A percentile compares a stretch with the other conserved stretches of the same genome.
Conservation (phyloP, 2,888 invertebrate genomes). For the Oxycera nigricornis region DNA sequence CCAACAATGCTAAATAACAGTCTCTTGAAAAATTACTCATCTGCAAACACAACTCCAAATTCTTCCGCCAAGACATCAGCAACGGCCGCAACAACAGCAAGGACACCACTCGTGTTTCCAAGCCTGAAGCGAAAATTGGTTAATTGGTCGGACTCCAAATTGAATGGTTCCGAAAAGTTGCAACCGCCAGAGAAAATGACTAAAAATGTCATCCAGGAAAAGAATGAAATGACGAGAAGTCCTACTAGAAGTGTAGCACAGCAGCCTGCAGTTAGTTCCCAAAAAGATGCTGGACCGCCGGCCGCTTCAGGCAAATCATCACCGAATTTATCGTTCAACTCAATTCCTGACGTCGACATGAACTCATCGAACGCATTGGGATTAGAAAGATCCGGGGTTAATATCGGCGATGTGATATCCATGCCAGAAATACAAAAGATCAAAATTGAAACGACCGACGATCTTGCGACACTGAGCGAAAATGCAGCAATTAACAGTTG, state of each 20-base stretch:
- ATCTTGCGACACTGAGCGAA: background rate
- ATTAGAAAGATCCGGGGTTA: background rate
- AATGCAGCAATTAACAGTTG: background rate
- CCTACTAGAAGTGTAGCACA: too few relatives aligned
- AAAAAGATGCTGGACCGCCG: background rate
- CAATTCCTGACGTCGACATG: background rate
- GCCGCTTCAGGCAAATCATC: slow-evolving; percentile 20
- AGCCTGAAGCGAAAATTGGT: slow-evolving; percentile 4
- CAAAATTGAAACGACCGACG: background rate
- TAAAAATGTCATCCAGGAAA: background rate
- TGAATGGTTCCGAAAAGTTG: background rate
- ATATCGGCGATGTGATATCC: slow-evolving; percentile 22
- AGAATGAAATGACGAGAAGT: background rate
- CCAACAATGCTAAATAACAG: slow-evolving; percentile 42
- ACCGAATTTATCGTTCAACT: slow-evolving; percentile 39
- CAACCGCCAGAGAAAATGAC: slow-evolving; percentile 7
- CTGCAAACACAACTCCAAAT: background rate
- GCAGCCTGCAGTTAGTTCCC: too few relatives aligned
- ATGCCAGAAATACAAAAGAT: slow-evolving; percentile 54
- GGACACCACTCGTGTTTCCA: background rate
- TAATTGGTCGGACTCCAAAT: background rate
- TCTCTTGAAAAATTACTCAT: background rate
- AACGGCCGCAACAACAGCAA: background rate
- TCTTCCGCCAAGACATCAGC: slow-evolving; percentile 1
- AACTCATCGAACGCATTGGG: background rate